Conservation (phyloP, 2,113 vertebrate species). For the Cavia aperea region DNA sequence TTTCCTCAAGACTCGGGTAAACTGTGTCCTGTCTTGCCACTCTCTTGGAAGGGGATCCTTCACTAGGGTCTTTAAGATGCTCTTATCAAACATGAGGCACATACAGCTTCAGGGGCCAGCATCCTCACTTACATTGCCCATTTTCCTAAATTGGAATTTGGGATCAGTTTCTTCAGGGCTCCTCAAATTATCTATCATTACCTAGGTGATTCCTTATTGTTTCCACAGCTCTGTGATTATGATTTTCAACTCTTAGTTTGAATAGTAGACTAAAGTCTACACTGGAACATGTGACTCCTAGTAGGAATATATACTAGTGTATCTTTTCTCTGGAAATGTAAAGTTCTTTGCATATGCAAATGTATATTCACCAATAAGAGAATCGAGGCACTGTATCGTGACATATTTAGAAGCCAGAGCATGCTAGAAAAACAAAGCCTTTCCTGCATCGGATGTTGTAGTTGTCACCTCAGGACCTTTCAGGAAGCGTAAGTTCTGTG, state of each 20-base stretch:
- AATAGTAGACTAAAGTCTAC: neutral
- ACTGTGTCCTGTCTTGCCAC: neutral
- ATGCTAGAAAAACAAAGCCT: neutral
- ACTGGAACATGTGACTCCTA: neutral
- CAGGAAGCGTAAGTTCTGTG: neutral
- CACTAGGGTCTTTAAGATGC: neutral
- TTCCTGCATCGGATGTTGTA: neutral
- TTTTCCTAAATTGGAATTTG: neutral
- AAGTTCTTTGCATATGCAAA: constrained; percentile 21
- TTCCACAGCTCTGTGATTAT: neutral
- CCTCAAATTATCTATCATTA: neutral
- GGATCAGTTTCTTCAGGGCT: neutral
- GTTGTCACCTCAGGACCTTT: neutral
- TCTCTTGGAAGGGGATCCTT: neutral
- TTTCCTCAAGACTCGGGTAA: neutral
- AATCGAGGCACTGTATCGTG: neutral
- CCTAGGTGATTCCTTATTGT: neutral
- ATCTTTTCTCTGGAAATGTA: constrained; percentile 3
- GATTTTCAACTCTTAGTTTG: neutral
- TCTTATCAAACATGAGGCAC: neutral
- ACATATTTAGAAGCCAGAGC: neutral
- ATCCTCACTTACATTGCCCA: neutral
- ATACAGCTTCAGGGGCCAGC: neutral
- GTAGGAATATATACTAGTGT: neutral
- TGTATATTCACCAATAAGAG: constrained; percentile 15